Evolutionary conservation across 2,797 vertebrate genomes (phyloP).

Genomic region (Emys orbicularis): DNA sequence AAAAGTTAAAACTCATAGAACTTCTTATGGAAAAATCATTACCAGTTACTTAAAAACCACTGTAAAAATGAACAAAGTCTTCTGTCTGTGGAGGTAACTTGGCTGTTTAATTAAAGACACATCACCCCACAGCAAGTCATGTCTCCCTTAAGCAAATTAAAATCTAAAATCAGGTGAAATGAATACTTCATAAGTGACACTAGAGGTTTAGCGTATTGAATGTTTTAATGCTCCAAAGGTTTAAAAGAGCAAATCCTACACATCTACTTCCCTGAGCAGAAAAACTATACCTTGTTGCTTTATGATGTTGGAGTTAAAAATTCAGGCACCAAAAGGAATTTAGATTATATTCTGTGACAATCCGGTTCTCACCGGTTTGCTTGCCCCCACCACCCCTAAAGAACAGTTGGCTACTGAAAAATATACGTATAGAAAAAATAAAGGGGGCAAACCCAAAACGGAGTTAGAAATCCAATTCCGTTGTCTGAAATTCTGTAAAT

Average conservation of each 20-base stretch:
- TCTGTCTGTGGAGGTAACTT: conserved; percentile 56
- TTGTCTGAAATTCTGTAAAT: not conserved
- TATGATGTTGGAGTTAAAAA: conserved; percentile 61
- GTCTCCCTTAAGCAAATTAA: conserved; percentile 65
- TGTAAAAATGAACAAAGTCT: not conserved
- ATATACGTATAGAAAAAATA: conserved; percentile 38
- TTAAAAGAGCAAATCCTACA: conserved; percentile 64
- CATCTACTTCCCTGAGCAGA: conserved; percentile 65
- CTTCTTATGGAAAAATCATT: not conserved
- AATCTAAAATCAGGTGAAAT: conserved; percentile 65
- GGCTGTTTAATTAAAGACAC: conserved; percentile 74
- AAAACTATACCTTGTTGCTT: conserved; percentile 55
- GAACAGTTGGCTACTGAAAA: conserved; percentile 50
- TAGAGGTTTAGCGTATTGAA: conserved; percentile 40
- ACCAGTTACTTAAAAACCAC: not conserved
- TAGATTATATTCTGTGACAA: conserved; percentile 52
- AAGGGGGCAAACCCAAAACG: not conserved
- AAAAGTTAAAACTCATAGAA: conserved; percentile 13
- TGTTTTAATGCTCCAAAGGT: conserved; percentile 57
- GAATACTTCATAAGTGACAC: conserved; percentile 47
- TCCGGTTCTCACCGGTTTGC: conserved; percentile 23
- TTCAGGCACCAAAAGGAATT: conserved; percentile 52
- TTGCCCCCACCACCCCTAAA: not conserved
- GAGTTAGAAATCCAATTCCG: not conserved
- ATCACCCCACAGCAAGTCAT: conserved; percentile 50